These are phyloP conservation scores for Enteromius unitaeniatus DNA, from an alignment of 2,797 vertebrate genomes.

Conservation along the genomic window DNA sequence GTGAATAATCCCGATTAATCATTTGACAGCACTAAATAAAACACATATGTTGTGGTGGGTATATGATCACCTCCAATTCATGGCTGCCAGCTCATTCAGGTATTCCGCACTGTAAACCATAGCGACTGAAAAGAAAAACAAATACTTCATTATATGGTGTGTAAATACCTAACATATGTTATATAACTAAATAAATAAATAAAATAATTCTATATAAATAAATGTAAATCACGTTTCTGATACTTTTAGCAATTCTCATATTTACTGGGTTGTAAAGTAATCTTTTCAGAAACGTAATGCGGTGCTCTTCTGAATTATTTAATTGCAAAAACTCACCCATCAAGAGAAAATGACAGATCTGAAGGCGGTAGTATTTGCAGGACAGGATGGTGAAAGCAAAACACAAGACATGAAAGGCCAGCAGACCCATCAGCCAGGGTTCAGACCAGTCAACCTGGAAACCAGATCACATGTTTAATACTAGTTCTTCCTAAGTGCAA, in stretches of 20 bases:
- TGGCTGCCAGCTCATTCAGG: conserved; percentile 92
- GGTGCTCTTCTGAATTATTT: not conserved
- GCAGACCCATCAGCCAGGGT: conserved; percentile 87
- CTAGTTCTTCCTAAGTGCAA: too few relatives aligned
- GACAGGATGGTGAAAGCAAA: conserved; percentile 83
- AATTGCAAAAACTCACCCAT: conserved; percentile 80
- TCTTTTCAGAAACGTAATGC: not conserved
- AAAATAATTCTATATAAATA: not conserved
- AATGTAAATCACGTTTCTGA: not conserved
- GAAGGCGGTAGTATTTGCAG: conserved; percentile 83
- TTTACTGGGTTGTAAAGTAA: not conserved
- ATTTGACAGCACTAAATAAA: too few relatives aligned
- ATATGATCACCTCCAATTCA: conserved; percentile 89
- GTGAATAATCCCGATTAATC: too few relatives aligned
- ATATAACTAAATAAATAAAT: not conserved
- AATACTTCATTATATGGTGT: conserved; percentile 45
- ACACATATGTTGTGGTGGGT: not conserved
- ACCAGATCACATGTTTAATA: not conserved
- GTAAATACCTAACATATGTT: not conserved
- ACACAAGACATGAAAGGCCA: conserved; percentile 85
- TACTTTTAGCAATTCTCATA: not conserved
- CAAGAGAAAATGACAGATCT: conserved; percentile 88
- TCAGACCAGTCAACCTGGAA: conserved; percentile 91
- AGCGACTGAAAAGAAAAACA: conserved; percentile 79
- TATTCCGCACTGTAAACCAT: conserved; percentile 92